These are phyloP conservation scores for Myocastor coypus DNA, from an alignment of 2,113 vertebrate species.

Conservation along the genomic window DNA sequence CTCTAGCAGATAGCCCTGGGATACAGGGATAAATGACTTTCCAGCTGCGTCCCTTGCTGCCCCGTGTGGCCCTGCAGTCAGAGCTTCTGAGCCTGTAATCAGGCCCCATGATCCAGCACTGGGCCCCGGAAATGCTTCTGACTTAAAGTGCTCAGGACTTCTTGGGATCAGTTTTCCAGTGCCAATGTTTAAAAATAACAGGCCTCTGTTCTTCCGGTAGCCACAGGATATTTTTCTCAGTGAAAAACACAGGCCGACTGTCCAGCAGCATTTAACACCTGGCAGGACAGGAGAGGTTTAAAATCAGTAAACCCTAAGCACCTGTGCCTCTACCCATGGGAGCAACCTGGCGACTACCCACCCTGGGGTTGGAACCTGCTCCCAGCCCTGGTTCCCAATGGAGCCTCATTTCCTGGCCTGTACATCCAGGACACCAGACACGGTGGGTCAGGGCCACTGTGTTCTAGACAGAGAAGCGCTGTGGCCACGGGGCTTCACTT, in stretches of 20 bases:
- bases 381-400: neutral
- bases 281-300: neutral
- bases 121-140: neutral
- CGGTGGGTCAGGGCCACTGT: neutral
- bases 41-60: neutral
- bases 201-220: neutral
- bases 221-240: slow-evolving; percentile 31
- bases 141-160: slow-evolving; percentile 64
- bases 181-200: slow-evolving; percentile 54
- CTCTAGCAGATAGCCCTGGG: neutral
- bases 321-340: neutral
- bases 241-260: slow-evolving; percentile 10
- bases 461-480: neutral
- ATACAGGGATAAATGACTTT: neutral
- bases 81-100: neutral
- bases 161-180: slow-evolving; percentile 46
- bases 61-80: neutral
- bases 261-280: neutral
- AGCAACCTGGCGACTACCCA: neutral
- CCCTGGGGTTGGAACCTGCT: neutral
- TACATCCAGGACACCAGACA: neutral
- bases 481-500: neutral
- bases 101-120: slow-evolving; percentile 15
- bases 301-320: slow-evolving; percentile 23
- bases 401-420: neutral